phyloP scores from a whole-genome alignment of 23 tunicate genomes.

The Ascidia mentula region DNA sequence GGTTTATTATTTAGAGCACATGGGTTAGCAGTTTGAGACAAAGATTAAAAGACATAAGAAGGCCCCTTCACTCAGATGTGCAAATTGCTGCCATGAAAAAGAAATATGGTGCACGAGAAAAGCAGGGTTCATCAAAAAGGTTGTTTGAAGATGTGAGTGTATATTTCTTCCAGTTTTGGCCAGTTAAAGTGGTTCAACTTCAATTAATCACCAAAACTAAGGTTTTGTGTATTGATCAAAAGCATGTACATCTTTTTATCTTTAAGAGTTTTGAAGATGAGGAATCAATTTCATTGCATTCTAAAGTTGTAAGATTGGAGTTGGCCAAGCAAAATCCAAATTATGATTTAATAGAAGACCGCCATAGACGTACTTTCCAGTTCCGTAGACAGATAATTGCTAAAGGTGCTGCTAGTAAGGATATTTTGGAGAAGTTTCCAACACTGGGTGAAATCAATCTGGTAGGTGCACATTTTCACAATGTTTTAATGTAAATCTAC shows the following conservation, averaged over 20 bases:
- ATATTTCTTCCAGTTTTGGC: background rate
- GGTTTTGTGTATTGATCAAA: background rate
- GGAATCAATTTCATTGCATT: background rate
- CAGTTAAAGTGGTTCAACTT: background rate
- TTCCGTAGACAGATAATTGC: background rate
- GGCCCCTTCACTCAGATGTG: background rate
- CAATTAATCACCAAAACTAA: slow-evolving; percentile 9
- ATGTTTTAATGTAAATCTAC: no score
- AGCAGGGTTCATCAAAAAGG: background rate
- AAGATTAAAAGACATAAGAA: slow-evolving; percentile 2
- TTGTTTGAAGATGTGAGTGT: slow-evolving; percentile 9
- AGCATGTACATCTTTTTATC: background rate
- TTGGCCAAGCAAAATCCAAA: background rate
- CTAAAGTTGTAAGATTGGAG: background rate
- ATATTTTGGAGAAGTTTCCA: background rate
- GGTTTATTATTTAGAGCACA: background rate
- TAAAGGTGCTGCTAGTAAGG: background rate
- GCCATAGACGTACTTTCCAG: background rate
- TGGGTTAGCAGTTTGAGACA: slow-evolving; percentile 3
- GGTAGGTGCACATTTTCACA: slow-evolving; percentile 5
- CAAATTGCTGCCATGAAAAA: slow-evolving; percentile 9
- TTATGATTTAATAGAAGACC: slow-evolving; percentile 4
- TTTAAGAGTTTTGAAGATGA: slow-evolving; percentile 7
- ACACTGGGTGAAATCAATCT: slow-evolving; percentile 2
- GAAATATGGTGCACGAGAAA: background rate